Evolutionary conservation across 2,888 invertebrate species (phyloP).

Genomic region (Globia sparganii): DNA sequence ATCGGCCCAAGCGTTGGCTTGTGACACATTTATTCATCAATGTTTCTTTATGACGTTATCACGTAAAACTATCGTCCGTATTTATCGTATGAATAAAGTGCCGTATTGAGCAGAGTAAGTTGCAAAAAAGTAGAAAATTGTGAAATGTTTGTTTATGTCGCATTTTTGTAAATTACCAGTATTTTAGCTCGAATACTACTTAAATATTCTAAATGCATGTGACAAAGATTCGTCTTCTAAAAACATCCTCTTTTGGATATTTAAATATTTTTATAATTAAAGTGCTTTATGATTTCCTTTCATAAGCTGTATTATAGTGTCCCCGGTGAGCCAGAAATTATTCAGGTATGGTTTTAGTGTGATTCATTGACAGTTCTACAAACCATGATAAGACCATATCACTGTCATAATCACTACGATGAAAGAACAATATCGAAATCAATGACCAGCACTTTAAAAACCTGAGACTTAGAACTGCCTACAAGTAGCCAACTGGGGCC

Average conservation of each 20-base stretch:
- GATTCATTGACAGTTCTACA: constrained; percentile 51
- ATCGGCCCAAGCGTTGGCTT: no score
- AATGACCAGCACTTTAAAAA: not conserved
- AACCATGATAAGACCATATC: constrained; percentile 49
- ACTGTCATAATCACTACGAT: constrained; percentile 34
- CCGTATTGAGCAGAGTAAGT: no score
- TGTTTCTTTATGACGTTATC: no score
- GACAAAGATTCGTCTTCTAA: not conserved
- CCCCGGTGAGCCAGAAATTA: constrained; percentile 85
- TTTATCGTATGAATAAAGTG: no score
- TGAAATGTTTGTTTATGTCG: not conserved
- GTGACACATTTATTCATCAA: no score
- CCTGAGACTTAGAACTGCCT: no score
- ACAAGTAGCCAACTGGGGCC: no score
- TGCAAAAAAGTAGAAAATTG: not conserved
- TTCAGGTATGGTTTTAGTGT: constrained; percentile 79
- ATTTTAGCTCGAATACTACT: no score
- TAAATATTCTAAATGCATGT: not conserved
- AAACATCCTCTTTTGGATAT: not conserved
- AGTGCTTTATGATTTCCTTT: constrained; percentile 66
- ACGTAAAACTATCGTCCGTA: no score
- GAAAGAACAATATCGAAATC: not conserved
- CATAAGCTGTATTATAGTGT: constrained; percentile 86
- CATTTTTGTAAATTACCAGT: no score
- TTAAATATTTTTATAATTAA: constrained; percentile 35